Conservation (phyloP, 2,888 invertebrate species). For the Microchrysa polita region DNA sequence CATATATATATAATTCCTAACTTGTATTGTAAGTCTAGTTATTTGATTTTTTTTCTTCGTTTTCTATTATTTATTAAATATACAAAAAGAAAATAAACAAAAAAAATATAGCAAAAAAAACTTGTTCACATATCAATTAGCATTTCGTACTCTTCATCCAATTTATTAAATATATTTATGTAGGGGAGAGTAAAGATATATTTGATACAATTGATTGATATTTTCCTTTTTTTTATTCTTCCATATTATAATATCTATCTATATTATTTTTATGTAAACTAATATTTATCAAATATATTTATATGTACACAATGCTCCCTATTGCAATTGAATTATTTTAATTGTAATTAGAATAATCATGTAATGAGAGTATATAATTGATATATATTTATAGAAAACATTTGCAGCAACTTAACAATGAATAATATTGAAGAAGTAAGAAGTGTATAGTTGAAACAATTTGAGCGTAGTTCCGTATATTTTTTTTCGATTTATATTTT, state of each 20-base stretch:
- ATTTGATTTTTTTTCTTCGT: constrained; percentile 11
- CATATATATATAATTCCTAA: constrained; percentile 36
- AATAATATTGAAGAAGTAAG: too few species aligned
- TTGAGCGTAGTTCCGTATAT: too few species aligned
- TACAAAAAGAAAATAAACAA: constrained; percentile 28
- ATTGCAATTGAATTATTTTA: constrained; percentile 17
- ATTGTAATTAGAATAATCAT: not conserved
- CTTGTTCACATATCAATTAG: constrained; percentile 21
- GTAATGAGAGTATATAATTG: constrained; percentile 6
- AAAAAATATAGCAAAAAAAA: constrained; percentile 25
- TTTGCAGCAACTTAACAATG: constrained; percentile 31
- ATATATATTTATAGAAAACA: not conserved
- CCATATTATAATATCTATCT: constrained; percentile 35
- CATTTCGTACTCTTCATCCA: constrained; percentile 26
- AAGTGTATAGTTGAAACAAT: constrained; percentile 23
- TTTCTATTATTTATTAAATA: constrained; percentile 11
- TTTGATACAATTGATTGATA: constrained; percentile 16
- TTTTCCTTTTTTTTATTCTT: constrained; percentile 8
- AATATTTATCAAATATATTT: constrained; percentile 25
- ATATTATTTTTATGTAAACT: constrained; percentile 19
- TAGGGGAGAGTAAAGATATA: constrained; percentile 9
- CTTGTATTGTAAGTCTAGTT: constrained; percentile 22
- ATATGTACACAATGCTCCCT: constrained; percentile 30
- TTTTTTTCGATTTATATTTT: not conserved
- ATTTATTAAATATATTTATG: constrained; percentile 35